Conservation (phyloP, 1,140 invertebrate genomes). For the Latrodectus geometricus region DNA sequence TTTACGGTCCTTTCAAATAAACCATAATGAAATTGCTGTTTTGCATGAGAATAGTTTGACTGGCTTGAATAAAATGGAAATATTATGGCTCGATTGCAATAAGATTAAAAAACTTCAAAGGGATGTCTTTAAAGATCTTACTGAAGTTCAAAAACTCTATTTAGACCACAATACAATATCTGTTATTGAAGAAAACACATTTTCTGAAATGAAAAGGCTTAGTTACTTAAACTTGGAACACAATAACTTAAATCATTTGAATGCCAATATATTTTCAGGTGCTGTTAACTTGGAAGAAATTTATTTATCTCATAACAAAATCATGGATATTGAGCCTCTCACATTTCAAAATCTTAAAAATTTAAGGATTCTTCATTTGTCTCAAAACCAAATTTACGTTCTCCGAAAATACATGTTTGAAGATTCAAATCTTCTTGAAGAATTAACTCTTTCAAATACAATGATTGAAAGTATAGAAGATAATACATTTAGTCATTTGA, state of each 20-base stretch:
- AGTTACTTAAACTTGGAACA: constrained; percentile 73
- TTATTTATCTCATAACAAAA: constrained; percentile 74
- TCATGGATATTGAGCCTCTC: constrained; percentile 72
- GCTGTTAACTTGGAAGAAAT: constrained; percentile 78
- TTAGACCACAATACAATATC: constrained; percentile 85
- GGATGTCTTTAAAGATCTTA: constrained; percentile 80
- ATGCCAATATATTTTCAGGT: constrained; percentile 72
- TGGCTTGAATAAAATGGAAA: constrained; percentile 83
- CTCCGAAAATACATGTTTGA: constrained; percentile 73
- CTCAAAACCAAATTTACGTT: constrained; percentile 72
- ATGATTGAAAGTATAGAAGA: constrained; percentile 75
- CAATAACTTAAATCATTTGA: constrained; percentile 67
- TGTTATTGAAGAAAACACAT: constrained; percentile 82
- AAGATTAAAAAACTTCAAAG: constrained; percentile 80
- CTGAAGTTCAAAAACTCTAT: constrained; percentile 81
- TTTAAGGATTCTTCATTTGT: constrained; percentile 75
- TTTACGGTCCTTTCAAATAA: constrained; percentile 87
- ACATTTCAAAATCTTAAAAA: constrained; percentile 75
- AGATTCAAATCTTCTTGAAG: constrained; percentile 73
- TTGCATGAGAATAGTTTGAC: constrained; percentile 83
- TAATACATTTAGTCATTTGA: constrained; percentile 76
- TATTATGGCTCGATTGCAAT: constrained; percentile 88
- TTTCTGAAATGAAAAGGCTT: constrained; percentile 79
- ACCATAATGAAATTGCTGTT: constrained; percentile 82
- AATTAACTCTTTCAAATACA: constrained; percentile 75